Evolutionary conservation across 2,113 vertebrate genomes (phyloP).

Genomic region (Erythrolamprus reginae): DNA sequence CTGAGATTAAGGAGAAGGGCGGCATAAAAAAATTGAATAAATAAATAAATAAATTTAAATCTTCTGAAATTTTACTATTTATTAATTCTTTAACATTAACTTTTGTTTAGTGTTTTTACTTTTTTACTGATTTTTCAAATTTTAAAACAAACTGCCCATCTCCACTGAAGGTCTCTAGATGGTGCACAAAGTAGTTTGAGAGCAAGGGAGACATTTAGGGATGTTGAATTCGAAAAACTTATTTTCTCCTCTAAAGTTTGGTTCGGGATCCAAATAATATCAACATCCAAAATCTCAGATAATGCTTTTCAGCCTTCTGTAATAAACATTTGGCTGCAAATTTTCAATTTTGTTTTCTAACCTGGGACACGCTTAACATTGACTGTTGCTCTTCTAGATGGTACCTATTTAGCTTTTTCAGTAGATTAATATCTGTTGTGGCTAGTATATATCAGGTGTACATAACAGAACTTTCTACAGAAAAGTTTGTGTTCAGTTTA

Average conservation of each 20-base stretch:
- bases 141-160: background rate
- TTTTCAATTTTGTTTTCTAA: background rate
- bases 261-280: background rate
- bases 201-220: background rate
- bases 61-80: background rate
- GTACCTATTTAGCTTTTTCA: background rate
- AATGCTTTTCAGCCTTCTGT: background rate
- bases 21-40: no score
- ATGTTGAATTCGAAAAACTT: background rate
- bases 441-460: background rate
- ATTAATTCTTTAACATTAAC: background rate
- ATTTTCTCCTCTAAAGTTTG: background rate
- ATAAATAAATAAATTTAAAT: no score
- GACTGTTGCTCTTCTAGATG: background rate
- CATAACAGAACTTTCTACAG: background rate
- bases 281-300: background rate
- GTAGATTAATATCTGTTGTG: background rate
- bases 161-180: background rate
- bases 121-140: background rate
- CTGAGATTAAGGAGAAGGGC: no score
- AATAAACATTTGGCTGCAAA: background rate
- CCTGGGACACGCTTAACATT: background rate
- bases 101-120: background rate
- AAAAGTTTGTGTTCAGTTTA: background rate
- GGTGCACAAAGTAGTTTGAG: background rate